A percentile compares a stretch with the other conserved stretches of the same genome.
Conservation (phyloP, 2,888 invertebrate species). For the Eupithecia insigniata region DNA sequence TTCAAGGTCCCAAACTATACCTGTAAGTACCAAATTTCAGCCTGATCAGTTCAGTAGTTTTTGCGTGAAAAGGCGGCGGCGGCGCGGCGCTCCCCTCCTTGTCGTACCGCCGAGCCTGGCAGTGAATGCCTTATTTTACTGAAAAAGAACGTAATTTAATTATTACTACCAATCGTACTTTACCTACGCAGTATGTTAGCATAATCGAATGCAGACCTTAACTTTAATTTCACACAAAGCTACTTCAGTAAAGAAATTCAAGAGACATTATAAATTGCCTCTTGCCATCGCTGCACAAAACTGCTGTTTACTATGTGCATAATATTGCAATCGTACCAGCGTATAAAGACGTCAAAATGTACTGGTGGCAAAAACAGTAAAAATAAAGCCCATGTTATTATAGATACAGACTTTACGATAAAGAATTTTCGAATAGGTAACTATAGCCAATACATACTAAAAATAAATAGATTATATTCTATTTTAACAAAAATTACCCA, state of each 20-base stretch:
- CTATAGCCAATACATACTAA: background rate
- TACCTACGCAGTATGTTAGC: background rate
- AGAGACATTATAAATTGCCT: conserved; percentile 71
- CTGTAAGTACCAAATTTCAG: no score
- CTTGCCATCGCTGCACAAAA: conserved; percentile 73
- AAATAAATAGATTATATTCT: no score
- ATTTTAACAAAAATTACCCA: no score
- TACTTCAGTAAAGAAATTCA: conserved; percentile 77
- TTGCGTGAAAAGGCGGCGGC: no score
- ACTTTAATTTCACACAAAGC: conserved; percentile 48
- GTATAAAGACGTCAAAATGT: conserved; percentile 80
- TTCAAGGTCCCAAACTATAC: no score
- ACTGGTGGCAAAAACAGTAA: conserved; percentile 50
- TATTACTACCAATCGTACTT: background rate
- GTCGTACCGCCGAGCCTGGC: no score
- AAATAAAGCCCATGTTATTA: background rate
- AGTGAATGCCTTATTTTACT: no score
- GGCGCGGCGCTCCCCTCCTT: no score
- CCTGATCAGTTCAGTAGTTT: no score
- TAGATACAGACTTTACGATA: background rate
- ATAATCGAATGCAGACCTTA: background rate
- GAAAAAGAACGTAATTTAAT: no score
- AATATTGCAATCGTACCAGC: conserved; percentile 74
- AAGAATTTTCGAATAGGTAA: background rate
- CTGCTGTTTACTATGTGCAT: conserved; percentile 76